Evolutionary conservation across 2,888 invertebrate species (phyloP).

Genomic region (Conus canariensis): DNA sequence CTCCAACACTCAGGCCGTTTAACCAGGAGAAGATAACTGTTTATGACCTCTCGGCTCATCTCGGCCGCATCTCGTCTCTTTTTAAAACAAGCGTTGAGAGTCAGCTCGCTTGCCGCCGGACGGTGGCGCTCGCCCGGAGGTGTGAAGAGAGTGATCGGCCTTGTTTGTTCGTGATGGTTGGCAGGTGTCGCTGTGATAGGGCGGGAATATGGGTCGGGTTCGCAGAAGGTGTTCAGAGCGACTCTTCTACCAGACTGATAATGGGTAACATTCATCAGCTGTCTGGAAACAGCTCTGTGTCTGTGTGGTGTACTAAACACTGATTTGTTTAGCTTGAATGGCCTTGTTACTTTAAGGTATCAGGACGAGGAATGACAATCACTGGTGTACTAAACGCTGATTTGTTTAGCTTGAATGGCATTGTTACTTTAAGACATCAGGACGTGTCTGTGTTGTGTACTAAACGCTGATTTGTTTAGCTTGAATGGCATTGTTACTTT

Average conservation of each 20-base stretch:
- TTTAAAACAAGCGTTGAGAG: neutral
- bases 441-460: no score
- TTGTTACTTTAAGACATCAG: no score
- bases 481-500: no score
- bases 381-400: no score
- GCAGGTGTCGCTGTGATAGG: constrained; percentile 7
- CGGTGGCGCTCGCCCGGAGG: neutral
- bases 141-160: constrained; percentile 24
- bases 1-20: neutral
- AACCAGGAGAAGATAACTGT: neutral
- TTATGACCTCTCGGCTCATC: neutral
- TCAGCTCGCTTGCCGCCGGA: neutral
- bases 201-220: neutral
- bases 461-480: no score
- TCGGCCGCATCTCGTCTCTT: neutral
- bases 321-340: no score
- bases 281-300: no score
- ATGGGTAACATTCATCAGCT: no score
- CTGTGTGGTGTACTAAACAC: no score
- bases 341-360: no score
- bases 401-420: no score
- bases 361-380: no score
- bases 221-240: neutral
- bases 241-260: neutral
- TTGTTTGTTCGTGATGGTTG: neutral